These are phyloP conservation scores for Macrophya alboannulata DNA, from an alignment of 2,888 invertebrate genomes.

Conservation along the genomic window DNA sequence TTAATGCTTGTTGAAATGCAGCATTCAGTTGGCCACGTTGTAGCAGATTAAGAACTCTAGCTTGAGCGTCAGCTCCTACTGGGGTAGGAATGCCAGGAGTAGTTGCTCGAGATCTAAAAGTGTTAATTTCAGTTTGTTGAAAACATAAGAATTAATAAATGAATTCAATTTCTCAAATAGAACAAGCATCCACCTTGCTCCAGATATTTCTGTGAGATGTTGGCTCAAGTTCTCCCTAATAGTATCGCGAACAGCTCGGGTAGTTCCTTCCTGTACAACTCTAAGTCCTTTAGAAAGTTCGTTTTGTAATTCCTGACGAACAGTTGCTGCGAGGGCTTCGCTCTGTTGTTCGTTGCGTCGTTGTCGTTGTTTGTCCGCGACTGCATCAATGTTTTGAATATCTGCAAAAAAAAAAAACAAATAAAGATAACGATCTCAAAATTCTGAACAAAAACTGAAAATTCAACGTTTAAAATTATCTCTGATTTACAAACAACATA, in stretches of 20 bases:
- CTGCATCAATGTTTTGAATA: slow-evolving; percentile 81
- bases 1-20: slow-evolving; percentile 95
- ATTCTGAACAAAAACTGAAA: slow-evolving; percentile 57
- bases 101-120: slow-evolving; percentile 87
- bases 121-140: slow-evolving; percentile 77
- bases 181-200: slow-evolving; percentile 70
- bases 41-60: slow-evolving; percentile 74
- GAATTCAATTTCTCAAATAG: not conserved
- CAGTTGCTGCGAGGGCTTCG: slow-evolving; percentile 69
- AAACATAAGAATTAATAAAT: not conserved
- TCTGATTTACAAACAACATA: slow-evolving; percentile 51
- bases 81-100: slow-evolving; percentile 87
- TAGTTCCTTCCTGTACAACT: slow-evolving; percentile 73
- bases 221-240: slow-evolving; percentile 76
- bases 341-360: slow-evolving; percentile 75
- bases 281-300: slow-evolving; percentile 72
- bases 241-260: slow-evolving; percentile 74
- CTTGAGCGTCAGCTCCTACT: slow-evolving; percentile 74
- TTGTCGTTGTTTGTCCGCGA: slow-evolving; percentile 80
- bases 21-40: slow-evolving; percentile 89
- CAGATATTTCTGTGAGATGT: slow-evolving; percentile 75
- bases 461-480: slow-evolving; percentile 57
- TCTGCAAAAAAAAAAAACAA: slow-evolving; percentile 73
- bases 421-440: slow-evolving; percentile 35
- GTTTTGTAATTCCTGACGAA: slow-evolving; percentile 74